These are phyloP conservation scores for Carposina sasakii DNA, from an alignment of 1,140 invertebrate genomes.

Conservation along the genomic window DNA sequence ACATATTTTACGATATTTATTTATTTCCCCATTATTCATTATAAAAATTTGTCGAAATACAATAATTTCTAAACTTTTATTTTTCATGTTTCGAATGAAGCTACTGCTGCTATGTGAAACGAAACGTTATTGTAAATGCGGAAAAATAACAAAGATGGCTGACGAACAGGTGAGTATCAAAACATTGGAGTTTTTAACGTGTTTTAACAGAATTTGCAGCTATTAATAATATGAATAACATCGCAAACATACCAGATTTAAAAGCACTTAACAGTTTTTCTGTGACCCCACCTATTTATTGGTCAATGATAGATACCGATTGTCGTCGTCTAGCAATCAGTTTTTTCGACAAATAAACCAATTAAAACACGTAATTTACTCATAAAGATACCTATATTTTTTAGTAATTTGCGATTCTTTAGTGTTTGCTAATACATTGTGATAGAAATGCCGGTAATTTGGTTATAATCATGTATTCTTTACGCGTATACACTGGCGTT, in stretches of 20 bases:
- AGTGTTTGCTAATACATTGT: too few relatives aligned
- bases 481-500: too few relatives aligned
- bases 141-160: conserved; percentile 71
- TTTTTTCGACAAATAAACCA: not conserved
- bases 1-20: too few relatives aligned
- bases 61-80: too few relatives aligned
- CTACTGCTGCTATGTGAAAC: conserved; percentile 18
- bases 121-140: conserved; percentile 62
- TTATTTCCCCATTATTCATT: too few relatives aligned
- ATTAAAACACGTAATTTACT: not conserved
- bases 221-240: conserved; percentile 2
- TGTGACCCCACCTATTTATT: conserved; percentile 1
- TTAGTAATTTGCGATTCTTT: too few relatives aligned
- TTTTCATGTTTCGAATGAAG: conserved; percentile 2
- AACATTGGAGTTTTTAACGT: conserved; percentile 49
- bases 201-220: conserved; percentile 47
- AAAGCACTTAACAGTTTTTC: conserved; percentile 1
- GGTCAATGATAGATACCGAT: too few relatives aligned
- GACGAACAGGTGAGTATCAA: conserved; percentile 68
- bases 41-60: too few relatives aligned
- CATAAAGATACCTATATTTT: too few relatives aligned
- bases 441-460: too few relatives aligned
- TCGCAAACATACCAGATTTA: not conserved
- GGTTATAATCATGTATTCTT: too few relatives aligned
- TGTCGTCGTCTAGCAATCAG: too few relatives aligned